phyloP scores from a whole-genome alignment of 1,140 invertebrate species.

The Achroia grisella region DNA sequence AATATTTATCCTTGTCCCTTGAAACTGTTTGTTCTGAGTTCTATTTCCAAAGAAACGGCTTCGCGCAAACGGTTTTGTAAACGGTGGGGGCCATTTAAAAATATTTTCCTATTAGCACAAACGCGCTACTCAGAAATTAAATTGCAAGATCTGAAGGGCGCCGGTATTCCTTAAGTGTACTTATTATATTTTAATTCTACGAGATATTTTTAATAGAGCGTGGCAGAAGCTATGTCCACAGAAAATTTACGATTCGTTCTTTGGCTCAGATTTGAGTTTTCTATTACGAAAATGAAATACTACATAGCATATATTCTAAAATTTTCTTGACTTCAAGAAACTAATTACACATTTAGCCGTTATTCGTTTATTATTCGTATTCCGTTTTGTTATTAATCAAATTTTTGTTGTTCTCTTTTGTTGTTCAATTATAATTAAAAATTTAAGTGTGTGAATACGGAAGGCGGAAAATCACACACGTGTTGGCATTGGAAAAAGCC shows the following conservation, averaged over 20 bases:
- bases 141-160: slow-evolving; percentile 16
- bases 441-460: too few relatives aligned
- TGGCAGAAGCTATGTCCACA: not conserved
- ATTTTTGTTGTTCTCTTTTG: too few relatives aligned
- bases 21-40: slow-evolving; percentile 2
- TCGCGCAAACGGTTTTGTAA: slow-evolving; percentile 8
- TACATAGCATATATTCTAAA: too few relatives aligned
- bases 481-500: too few relatives aligned
- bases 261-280: not conserved
- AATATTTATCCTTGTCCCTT: slow-evolving; percentile 4
- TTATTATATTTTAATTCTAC: slow-evolving; percentile 20
- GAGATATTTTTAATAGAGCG: slow-evolving; percentile 8
- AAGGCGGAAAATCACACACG: too few relatives aligned
- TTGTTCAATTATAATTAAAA: too few relatives aligned
- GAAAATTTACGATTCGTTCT: not conserved
- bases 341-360: too few relatives aligned
- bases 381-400: too few relatives aligned
- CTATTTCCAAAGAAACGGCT: slow-evolving; percentile 1
- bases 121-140: slow-evolving; percentile 14
- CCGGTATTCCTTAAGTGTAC: slow-evolving; percentile 11
- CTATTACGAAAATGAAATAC: too few relatives aligned
- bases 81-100: slow-evolving; percentile 17
- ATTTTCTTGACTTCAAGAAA: too few relatives aligned
- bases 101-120: slow-evolving; percentile 16
- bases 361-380: too few relatives aligned